Base-by-base conservation (phyloP, 2,888 invertebrate species). In the Rotaria socialis region DNA sequence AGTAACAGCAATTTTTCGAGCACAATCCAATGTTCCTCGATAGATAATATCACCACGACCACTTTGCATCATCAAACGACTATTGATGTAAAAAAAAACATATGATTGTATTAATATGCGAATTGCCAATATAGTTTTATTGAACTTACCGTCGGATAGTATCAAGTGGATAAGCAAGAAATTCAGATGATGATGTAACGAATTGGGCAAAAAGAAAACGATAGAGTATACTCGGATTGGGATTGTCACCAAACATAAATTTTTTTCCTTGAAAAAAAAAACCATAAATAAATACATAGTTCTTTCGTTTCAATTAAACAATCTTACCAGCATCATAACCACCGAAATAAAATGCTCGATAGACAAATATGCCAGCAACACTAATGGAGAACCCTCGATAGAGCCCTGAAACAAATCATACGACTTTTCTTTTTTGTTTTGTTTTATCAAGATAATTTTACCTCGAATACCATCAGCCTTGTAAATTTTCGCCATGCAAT, bases 31-130 rank as follows among this genome's bases (percentile, higher is more conserved):
- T 41, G 55, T 84, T 41, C 84, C 84, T 41, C 22, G 27, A 41
- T 84, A 84, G 11, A 84, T 84, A 41, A 56, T 35, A 84, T 84
- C 84, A 24, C 35, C 41, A 41, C 84, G 84, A 41, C 55, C 55
- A 89, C 95, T 95, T 93, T 96, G 96, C 96, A 96, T 96, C 96
- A 96, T 96, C 95, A 96, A 95, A 92, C 96, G 94, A 93, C 80
- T 80, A n/a, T 35, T 35, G 35, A 35, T 35, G 35, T 35, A 35
- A 35, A 35, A 35, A 35, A 35, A 1, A 35, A 35, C 35, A 35
- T 35, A 35, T 35, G 2, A 35, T 35, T 35, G 24, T 52, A 14
- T 52, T 16, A 52, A 52, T 52, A 52, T 14, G 14, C 3, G 16
- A 52, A 14, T 52, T 52, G 11, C 52, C 16, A 16, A 52, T 14